Base-by-base conservation (phyloP, 2,113 vertebrate species). In the Zingel zingel region DNA sequence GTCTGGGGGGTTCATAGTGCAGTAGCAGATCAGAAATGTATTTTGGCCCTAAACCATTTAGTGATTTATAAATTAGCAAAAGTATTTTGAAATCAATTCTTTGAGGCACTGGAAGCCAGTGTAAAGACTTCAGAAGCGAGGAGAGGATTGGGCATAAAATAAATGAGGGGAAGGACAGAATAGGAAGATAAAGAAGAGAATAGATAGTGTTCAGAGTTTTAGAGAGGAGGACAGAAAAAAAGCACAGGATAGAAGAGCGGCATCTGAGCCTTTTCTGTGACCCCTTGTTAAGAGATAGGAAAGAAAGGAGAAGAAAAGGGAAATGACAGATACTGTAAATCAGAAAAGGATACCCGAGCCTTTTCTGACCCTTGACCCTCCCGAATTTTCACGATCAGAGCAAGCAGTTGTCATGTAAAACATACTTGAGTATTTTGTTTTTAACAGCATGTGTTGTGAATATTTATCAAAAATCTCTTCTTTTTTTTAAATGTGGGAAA, bases 81-180 rank as follows among this genome's bases (percentile, higher is more conserved):
- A n/a, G n/a, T n/a, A n/a, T n/a, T n/a, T n/a, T n/a, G n/a, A n/a
- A n/a, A n/a, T n/a, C n/a, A n/a, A n/a, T n/a, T n/a, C n/a, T n/a
- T n/a, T n/a, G n/a, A n/a, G n/a, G n/a, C n/a, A n/a, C n/a, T n/a
- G n/a, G n/a, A n/a, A n/a, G n/a, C n/a, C n/a, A n/a, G n/a, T n/a
- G n/a, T n/a, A n/a, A n/a, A n/a, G n/a, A n/a, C n/a, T n/a, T n/a
- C n/a, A n/a, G 48, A 83, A 63, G 51, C 64, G 51, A 74, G 51
- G 33, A 67, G 16, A 58, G 51, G 72, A 69, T 66, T 59, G 19
- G 69, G 57, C 21, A 15, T 50, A 45, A 63, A 58, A 68, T 39
- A 62, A 67, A 59, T 12, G 2, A 14, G 9, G 9, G 27, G 27
- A 21, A 58, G 25, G 30, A 67, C n/a, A 23, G 25, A 73, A 33